Base-by-base conservation (phyloP, 2,888 invertebrate species). In the Monochamus alternatus region DNA sequence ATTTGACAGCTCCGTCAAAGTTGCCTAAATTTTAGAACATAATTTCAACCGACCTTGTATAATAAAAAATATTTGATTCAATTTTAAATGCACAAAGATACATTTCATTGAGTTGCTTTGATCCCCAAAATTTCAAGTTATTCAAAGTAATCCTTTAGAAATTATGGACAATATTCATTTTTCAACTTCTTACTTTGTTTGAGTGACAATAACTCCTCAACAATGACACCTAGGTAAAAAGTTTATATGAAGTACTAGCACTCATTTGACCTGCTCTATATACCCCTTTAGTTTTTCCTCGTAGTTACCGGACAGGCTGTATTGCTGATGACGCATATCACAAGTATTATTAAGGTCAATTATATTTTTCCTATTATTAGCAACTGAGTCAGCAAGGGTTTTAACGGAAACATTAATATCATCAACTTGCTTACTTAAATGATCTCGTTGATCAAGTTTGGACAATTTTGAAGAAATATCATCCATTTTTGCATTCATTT, bases 351-450 rank as follows among this genome's bases (percentile, higher is more conserved):
- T 32, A 0, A 70, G 5, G 22, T n/a, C 9, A 8, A 12, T 30
- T 44, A 62, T 62, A 3, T 22, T 0, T 14, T 30, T 60, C 31
- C 14, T 44, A 47, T 62, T 51, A 43, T 31, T 22, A 47, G 44
- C 22, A 22, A 60, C 32, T 4, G 62, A 59, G 3, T 5, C 14
- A 10, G 44, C 30, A 14, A 70, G n/a, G 5, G 2, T 12, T 47
- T 44, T 60, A 4, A 70, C 3, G 38, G 59, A 70, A 22, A 8
- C 30, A 10, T 31, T 51, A 51, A 65, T 31, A 9, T 65, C 65
- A 2, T 2, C 4, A 5, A 65, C 3, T 51, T 65, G 44, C n/a
- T 51, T 47, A 31, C 47, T 65, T 31, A 60, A 10, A 31, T 60
- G 2, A 8, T 60, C 60, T 12, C 30, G 31, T 52, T 31, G 7